Conservation (phyloP, 2,888 invertebrate genomes). For the Ischnura elegans region DNA sequence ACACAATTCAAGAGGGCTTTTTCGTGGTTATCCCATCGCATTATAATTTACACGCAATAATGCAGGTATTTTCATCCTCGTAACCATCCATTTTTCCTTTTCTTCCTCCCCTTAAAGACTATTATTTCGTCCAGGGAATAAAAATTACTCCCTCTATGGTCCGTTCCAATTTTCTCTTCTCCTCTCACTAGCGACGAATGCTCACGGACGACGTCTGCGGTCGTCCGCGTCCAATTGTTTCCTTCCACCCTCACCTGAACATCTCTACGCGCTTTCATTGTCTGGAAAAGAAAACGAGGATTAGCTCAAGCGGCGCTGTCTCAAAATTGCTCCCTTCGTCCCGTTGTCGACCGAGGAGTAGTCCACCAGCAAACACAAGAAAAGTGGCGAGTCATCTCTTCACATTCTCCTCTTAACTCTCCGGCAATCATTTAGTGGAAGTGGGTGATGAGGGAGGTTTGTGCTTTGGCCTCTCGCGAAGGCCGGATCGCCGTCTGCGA, state of each 20-base stretch:
- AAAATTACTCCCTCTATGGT: conserved; percentile 1
- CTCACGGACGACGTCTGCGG: background rate
- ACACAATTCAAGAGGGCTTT: background rate
- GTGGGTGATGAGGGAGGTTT: background rate
- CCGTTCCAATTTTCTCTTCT: background rate
- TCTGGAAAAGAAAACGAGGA: conserved; percentile 27
- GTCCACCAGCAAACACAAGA: background rate
- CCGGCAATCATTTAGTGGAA: conserved; percentile 32
- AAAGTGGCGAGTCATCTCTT: conserved; percentile 54
- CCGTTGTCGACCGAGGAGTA: background rate
- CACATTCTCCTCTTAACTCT: conserved; percentile 13
- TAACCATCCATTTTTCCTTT: background rate
- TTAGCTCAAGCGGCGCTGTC: conserved; percentile 18
- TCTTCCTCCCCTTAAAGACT: background rate
- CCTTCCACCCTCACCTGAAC: conserved; percentile 22
- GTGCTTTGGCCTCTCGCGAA: background rate
- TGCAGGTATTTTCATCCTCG: background rate
- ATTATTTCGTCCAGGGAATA: background rate
- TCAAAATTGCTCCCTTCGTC: conserved; percentile 13
- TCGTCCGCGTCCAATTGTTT: background rate
- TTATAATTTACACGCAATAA: conserved; percentile 16
- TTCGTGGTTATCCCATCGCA: background rate
- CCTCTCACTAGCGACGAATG: background rate
- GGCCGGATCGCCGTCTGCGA: conserved; percentile 28
- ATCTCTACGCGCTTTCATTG: background rate